These are phyloP conservation scores for Isoperla grammatica DNA, from an alignment of 2,888 invertebrate genomes.

Conservation along the genomic window DNA sequence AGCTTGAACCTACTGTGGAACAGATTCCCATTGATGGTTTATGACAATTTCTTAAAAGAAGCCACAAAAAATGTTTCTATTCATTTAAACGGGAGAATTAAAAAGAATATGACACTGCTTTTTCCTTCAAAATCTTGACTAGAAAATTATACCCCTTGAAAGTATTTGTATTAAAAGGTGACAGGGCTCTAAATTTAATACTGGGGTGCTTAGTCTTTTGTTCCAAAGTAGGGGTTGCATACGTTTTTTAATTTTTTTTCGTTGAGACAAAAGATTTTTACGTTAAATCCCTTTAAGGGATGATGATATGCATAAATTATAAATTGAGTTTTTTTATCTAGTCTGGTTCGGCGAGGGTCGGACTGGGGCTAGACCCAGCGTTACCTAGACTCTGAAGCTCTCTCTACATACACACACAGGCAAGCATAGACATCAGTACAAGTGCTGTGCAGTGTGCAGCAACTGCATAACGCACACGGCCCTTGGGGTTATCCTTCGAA, in stretches of 20 bases:
- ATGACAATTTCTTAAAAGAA: not conserved
- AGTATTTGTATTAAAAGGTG: slow-evolving; percentile 5
- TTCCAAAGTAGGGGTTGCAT: slow-evolving; percentile 9
- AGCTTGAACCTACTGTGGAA: too few species aligned
- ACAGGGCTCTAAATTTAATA: slow-evolving; percentile 10
- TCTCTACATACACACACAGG: too few species aligned
- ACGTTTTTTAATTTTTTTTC: slow-evolving; percentile 9
- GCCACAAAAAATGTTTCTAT: not conserved
- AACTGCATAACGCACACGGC: too few species aligned
- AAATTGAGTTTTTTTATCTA: not conserved
- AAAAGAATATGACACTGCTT: slow-evolving; percentile 14
- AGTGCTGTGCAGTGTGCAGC: too few species aligned
- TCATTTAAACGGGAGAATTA: slow-evolving; percentile 2
- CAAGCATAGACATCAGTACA: too few species aligned
- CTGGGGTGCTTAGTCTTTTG: slow-evolving; percentile 1
- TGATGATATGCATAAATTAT: slow-evolving; percentile 21
- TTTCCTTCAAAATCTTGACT: slow-evolving; percentile 6
- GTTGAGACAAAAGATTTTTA: slow-evolving; percentile 18
- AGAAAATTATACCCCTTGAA: slow-evolving; percentile 13
- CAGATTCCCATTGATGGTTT: too few species aligned
- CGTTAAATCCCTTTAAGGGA: slow-evolving; percentile 19
- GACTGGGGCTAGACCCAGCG: too few species aligned
- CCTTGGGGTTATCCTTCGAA: too few species aligned
- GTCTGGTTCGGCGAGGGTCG: too few species aligned
- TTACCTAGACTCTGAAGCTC: too few species aligned